Conservation (phyloP, 2,888 invertebrate genomes). For the Himalopsyche kuldschensis region DNA sequence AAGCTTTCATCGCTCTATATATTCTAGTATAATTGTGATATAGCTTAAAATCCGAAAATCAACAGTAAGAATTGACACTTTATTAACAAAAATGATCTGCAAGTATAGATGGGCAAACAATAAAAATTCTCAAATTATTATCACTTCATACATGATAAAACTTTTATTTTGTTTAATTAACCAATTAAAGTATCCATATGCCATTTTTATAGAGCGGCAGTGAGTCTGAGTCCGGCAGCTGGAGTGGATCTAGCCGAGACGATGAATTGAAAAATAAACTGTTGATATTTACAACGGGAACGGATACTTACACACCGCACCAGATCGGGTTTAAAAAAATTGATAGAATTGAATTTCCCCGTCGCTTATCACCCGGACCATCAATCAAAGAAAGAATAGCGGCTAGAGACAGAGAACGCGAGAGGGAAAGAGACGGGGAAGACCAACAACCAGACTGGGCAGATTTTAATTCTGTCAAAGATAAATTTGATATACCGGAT, state of each 20-base stretch:
- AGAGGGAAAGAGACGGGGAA: slow-evolving; percentile 48
- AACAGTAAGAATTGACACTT: too few species aligned
- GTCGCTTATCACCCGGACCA: slow-evolving; percentile 68
- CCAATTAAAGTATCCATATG: neutral
- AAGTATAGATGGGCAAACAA: too few species aligned
- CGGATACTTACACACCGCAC: slow-evolving; percentile 82
- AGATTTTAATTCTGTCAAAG: slow-evolving; percentile 67
- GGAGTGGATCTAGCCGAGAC: slow-evolving; percentile 42
- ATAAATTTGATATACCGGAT: slow-evolving; percentile 74
- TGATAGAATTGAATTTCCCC: slow-evolving; percentile 68
- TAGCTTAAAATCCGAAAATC: too few species aligned
- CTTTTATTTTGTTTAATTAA: neutral
- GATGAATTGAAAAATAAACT: slow-evolving; percentile 64
- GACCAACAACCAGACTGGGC: slow-evolving; percentile 68
- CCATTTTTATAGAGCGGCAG: slow-evolving; percentile 28
- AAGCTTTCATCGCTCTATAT: too few species aligned
- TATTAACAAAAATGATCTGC: too few species aligned
- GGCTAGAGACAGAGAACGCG: slow-evolving; percentile 58
- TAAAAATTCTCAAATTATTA: too few species aligned
- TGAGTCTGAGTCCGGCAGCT: slow-evolving; percentile 33
- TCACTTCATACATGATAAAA: too few species aligned
- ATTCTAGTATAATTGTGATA: too few species aligned
- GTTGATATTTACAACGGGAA: slow-evolving; percentile 82
- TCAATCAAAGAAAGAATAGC: slow-evolving; percentile 68
- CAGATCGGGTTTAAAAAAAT: slow-evolving; percentile 78